These are phyloP conservation scores for Poeciliopsis occidentalis DNA, from an alignment of 2,113 vertebrate genomes.

Conservation along the genomic window DNA sequence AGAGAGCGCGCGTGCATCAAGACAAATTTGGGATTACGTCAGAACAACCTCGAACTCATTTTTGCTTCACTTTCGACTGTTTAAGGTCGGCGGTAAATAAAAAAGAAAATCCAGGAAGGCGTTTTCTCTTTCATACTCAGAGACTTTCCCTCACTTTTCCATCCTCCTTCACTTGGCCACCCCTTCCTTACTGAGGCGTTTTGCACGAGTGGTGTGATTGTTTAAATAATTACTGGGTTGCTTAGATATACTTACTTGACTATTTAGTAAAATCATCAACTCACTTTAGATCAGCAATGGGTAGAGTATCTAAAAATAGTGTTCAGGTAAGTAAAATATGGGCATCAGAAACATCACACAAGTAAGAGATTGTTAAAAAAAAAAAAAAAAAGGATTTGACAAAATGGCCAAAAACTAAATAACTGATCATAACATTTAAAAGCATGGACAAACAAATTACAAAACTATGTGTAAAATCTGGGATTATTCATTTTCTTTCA, in stretches of 20 bases:
- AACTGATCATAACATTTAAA: no score
- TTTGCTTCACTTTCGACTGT: not conserved
- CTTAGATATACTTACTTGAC: not conserved
- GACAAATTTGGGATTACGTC: not conserved
- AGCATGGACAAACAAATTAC: no score
- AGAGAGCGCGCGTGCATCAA: conserved; percentile 26
- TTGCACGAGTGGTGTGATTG: conserved; percentile 26
- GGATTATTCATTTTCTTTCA: no score
- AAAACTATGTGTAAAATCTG: no score
- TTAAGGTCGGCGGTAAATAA: not conserved
- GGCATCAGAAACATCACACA: no score
- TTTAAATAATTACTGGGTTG: conserved; percentile 13
- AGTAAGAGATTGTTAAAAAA: no score
- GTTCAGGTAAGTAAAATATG: no score
- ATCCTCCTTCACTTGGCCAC: conserved; percentile 23
- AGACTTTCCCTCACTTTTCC: conserved; percentile 60
- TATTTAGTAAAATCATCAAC: no score
- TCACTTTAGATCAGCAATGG: no score
- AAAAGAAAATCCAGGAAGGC: conserved; percentile 23
- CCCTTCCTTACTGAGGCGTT: conserved; percentile 49
- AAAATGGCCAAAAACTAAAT: no score
- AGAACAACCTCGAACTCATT: not conserved
- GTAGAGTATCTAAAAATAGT: no score
- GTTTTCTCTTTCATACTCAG: conserved; percentile 28
- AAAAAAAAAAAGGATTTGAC: no score